A percentile compares a stretch with the other conserved stretches of the same genome.
Evolutionary conservation across 2,113 vertebrate species (phyloP).

Genomic region (Lagenorhynchus albirostris): DNA sequence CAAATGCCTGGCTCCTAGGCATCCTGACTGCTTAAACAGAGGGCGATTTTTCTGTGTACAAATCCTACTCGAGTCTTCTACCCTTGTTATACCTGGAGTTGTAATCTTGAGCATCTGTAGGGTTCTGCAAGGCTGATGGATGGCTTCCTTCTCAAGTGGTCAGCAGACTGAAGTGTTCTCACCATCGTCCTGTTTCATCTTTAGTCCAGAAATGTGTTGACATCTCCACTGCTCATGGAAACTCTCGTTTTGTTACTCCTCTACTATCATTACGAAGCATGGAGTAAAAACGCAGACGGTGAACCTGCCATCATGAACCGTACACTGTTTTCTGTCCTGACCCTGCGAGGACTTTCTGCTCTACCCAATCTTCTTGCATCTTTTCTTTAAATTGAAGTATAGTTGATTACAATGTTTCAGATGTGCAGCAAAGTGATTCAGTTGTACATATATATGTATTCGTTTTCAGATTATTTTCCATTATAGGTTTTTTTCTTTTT

Average conservation of each 20-base stretch:
- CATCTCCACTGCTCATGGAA: background rate
- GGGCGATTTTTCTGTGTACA: rapidly evolving
- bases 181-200: background rate
- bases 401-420: background rate
- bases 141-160: background rate
- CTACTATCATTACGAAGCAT: background rate
- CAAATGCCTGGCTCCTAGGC: too few species aligned
- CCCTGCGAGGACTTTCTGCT: background rate
- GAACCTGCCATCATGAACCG: background rate
- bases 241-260: background rate
- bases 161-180: background rate
- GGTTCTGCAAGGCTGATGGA: background rate
- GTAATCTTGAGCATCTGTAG: background rate
- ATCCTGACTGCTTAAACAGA: background rate
- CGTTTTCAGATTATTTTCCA: background rate
- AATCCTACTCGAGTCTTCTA: background rate
- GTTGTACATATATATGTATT: background rate
- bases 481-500: too few species aligned
- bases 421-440: background rate
- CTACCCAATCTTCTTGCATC: background rate
- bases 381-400: background rate
- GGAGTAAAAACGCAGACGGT: background rate
- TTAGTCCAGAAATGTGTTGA: background rate
- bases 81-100: rapidly evolving
- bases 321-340: background rate